Evolutionary conservation across 2,797 vertebrate species (phyloP), one percentile per base, ranked within the genome.

Genomic region (Echiichthys vipera): DNA sequence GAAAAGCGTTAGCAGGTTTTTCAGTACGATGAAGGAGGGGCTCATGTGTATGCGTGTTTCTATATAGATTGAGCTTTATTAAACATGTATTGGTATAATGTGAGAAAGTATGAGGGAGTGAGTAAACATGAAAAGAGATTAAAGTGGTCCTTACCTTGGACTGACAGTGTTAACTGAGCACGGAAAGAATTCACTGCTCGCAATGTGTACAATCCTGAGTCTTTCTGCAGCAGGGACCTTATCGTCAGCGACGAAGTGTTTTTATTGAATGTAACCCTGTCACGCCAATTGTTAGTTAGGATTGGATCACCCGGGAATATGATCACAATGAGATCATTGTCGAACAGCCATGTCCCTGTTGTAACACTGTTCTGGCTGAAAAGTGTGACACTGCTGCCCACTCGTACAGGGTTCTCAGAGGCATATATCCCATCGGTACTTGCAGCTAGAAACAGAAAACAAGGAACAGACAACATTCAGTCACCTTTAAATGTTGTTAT

Each of bases 81-180:
- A 18, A 24, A 17, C 8, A 56, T n/a, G 4, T 1, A 42, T 14
- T 22, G 18, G 5, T 5, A n/a, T 7, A 47, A 32, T 30, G 2
- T 27, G 17, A 64, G 29, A 1, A 43, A 20, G 12, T 24, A 10
- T 3, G 24, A 50, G 27, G 0, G 17, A 13, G 8, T 49, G 22
- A 63, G 5, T 25, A 46, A 55, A 64, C 7, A 51, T 51, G 2
- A 62, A 36, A 45, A 22, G 13, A 2, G 6, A 58, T 27, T 14
- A 32, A 64, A 3, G 15, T 14, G 17, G 0, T n/a, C 0, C 81
- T 93, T 85, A 95, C 94, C 94, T 86, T 90, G 87, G 40, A 95
- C 89, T 9, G 85, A 85, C 50, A 95, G 79, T 2, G 0, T 47
- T 30, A 91, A 13, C 18, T 36, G 1, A 42, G 12, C 42, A 2